Evolutionary conservation across 2,888 invertebrate species (phyloP), one percentile per base, ranked within the genome.

Genomic region (Alcis repandata): DNA sequence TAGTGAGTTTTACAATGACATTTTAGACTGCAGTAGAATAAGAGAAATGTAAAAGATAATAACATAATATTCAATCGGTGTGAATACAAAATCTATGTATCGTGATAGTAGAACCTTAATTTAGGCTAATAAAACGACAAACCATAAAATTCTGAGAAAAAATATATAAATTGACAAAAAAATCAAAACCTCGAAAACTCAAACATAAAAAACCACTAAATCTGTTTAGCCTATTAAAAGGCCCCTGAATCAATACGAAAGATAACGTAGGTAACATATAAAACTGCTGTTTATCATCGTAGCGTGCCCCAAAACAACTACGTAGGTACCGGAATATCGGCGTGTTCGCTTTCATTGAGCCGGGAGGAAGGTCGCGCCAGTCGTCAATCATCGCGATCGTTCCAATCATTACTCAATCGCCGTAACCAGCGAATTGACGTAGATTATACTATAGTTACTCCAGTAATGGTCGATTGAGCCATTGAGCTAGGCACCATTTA

Each of bases 291-390:
- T 2, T 2, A 11, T 17, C 32, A 15, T 13, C 11, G 20, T 36
- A 19, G 19, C 51, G 7, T 36, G 20, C 36, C 43, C 43, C 43
- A 45, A 52, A 38, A 22, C 17, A 45, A 38, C 1, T 4, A 27
- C 27, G 27, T 20, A 15, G 33, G 46, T 22, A 59, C 63, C 33
- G 33, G 48, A 63, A 57, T 63, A 51, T 51, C 41, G 19, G 22
- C 32, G 61, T 51, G 65, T 65, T 71, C 58, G 66, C 68, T 73
- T 69, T 69, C 67, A 57, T 53, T 45, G 54, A 49, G 51, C 20
- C 40, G 45, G 36, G 59, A 22, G 59, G 68, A 71, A 71, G 73
- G 69, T 70, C 69, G 57, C 33, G 40, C 19, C 59, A 19, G 54
- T 49, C 59, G 53, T 68, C 63, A 68, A 69, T 67, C 69, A 61